Conservation (phyloP, 2,888 invertebrate species). For the Caenorhabditis parvicauda region DNA sequence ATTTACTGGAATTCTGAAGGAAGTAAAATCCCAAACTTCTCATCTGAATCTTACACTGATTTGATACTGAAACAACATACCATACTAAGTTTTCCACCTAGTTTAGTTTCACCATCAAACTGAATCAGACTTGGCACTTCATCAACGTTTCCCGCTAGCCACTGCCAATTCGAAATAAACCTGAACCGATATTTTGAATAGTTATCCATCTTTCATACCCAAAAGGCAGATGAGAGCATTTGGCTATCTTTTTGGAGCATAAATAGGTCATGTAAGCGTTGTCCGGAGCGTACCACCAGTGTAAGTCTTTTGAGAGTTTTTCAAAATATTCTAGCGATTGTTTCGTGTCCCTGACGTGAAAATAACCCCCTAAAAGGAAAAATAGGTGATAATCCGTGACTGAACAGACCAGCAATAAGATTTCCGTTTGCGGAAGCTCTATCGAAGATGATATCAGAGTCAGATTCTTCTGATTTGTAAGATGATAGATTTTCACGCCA, state of each 20-base stretch:
- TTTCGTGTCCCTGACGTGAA: constrained; percentile 37
- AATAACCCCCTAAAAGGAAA: constrained; percentile 58
- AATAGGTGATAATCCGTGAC: too few species aligned
- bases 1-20: too few species aligned
- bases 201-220: too few species aligned
- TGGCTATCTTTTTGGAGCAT: constrained; percentile 46
- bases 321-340: constrained; percentile 43
- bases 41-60: constrained; percentile 42
- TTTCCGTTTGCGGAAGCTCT: constrained; percentile 46
- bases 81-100: constrained; percentile 46
- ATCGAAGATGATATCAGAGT: constrained; percentile 52
- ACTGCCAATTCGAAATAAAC: constrained; percentile 57
- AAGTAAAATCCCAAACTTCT: constrained; percentile 55
- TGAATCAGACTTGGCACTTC: constrained; percentile 51
- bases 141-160: constrained; percentile 35
- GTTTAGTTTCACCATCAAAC: constrained; percentile 58
- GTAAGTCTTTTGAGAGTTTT: constrained; percentile 44
- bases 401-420: constrained; percentile 50
- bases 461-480: constrained; percentile 6
- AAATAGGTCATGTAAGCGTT: constrained; percentile 59
- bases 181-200: too few species aligned
- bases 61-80: constrained; percentile 11
- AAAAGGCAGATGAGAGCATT: constrained; percentile 35
- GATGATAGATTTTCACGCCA: constrained; percentile 49
- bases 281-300: constrained; percentile 56